Percentiles rank a stretch among this genome's conserved stretches.
Evolutionary conservation across 2,797 vertebrate genomes (phyloP).

Genomic region (Enteromius mattozi): DNA sequence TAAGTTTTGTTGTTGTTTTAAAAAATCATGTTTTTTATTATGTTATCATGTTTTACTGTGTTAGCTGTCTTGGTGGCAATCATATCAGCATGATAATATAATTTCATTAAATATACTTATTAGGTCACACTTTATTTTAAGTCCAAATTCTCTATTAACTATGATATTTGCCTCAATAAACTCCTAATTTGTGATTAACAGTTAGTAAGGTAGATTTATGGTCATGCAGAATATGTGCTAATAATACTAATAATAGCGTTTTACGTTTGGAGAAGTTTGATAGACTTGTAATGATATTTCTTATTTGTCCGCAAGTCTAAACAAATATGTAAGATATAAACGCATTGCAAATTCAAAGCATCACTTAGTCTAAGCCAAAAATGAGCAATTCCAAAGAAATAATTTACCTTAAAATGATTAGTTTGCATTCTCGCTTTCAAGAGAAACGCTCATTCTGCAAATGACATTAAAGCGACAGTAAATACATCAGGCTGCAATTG

Average conservation of each 20-base stretch:
- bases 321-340: neutral
- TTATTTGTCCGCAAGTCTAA: neutral
- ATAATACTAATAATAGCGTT: neutral
- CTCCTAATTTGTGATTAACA: neutral
- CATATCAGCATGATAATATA: neutral
- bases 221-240: neutral
- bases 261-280: neutral
- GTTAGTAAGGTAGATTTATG: neutral
- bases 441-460: slow-evolving; percentile 1
- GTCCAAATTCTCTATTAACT: neutral
- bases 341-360: neutral
- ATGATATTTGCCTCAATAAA: neutral
- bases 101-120: neutral
- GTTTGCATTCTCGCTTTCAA: slow-evolving; percentile 8
- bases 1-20: no score
- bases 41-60: no score
- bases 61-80: neutral
- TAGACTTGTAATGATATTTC: neutral
- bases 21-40: no score
- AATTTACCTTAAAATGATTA: neutral
- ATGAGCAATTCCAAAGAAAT: neutral
- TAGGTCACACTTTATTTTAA: neutral
- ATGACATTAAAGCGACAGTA: slow-evolving; percentile 4
- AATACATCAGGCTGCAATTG: neutral
- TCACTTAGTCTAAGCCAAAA: neutral